Evolutionary conservation across 1,140 invertebrate species (phyloP), one percentile per base, ranked within the genome.

Genomic region (Babylonia areolata): DNA sequence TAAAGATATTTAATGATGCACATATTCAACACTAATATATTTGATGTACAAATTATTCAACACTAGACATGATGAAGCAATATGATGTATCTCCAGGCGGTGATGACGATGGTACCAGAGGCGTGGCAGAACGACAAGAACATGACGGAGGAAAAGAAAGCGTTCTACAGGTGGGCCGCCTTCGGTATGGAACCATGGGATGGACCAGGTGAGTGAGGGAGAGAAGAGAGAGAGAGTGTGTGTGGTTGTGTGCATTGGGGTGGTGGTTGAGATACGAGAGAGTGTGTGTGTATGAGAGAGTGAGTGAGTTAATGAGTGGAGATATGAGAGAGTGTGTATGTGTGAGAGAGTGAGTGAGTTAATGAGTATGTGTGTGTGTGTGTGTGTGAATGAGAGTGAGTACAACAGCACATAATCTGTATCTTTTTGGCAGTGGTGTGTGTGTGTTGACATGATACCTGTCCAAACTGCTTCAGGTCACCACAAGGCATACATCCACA

Each of bases 101-200:
- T 99, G 35, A 99, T 99, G 97, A 99, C 98, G 0, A 99, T 99
- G 98, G 98, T 99, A 42, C 99, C 99, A 2, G 99, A 99, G 95
- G 99, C 99, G 9, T 99, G 99, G 99, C 98, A 99, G 94, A 99
- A 99, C 93, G 94, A 95, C 85, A 97, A 99, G 79, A 97, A 97
- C 15, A 99, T 99, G 99, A 95, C 96, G 9, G 95, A 96, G 78
- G 97, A 98, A 90, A 99, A 99, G 95, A 96, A 97, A 77, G 97
- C 98, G 91, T 99, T 99, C 93, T 99, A 99, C 94, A 96, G 98
- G 86, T 99, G 98, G 98, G 97, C 98, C 42, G 97, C 98, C 0
- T 99, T 98, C 93, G 97, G 96, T 2, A 99, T 99, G 99, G 99
- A 99, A 94, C 99, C 99, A 0, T 99, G 99, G 99, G 99, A 99